phyloP scores from a whole-genome alignment of 2,888 invertebrate species.

The Caenorhabditis afra region DNA sequence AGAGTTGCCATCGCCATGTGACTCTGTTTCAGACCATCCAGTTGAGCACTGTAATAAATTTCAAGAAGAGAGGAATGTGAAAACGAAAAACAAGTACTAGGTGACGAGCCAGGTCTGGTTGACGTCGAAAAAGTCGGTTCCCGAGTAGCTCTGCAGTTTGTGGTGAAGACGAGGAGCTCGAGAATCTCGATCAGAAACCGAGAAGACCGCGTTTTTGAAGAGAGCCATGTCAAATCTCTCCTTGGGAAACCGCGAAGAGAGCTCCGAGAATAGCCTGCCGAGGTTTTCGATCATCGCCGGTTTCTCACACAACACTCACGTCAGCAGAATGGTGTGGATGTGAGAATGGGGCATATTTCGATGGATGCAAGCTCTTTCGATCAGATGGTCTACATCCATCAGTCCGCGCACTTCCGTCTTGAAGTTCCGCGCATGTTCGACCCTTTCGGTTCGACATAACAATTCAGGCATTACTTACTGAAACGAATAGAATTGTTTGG shows the following conservation, averaged over 20 bases:
- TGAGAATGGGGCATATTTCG: conserved; percentile 64
- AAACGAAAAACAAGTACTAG: conserved; percentile 49
- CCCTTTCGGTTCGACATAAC: conserved; percentile 53
- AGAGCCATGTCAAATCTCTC: conserved; percentile 60
- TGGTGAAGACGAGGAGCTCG: conserved; percentile 59
- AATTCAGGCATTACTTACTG: conserved; percentile 54
- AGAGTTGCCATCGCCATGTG: conserved; percentile 71
- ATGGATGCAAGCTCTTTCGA: conserved; percentile 63
- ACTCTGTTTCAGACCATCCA: conserved; percentile 66
- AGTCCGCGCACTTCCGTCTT: conserved; percentile 68
- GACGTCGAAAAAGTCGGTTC: conserved; percentile 61
- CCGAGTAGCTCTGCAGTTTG: conserved; percentile 61
- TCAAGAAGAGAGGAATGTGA: too few relatives aligned
- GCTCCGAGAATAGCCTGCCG: conserved; percentile 56
- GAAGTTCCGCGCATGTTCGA: conserved; percentile 60
- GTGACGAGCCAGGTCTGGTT: conserved; percentile 71
- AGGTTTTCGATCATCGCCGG: background rate
- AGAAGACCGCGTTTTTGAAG: conserved; percentile 60
- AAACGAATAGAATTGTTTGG: background rate
- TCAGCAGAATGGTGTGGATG: conserved; percentile 61
- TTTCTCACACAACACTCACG: conserved; percentile 41
- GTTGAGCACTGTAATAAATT: conserved; percentile 60
- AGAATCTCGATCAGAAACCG: conserved; percentile 53
- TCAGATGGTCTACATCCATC: conserved; percentile 72
- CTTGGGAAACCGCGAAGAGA: conserved; percentile 41